Conservation (phyloP, 1,140 invertebrate genomes). For the Zelostemma sp. region DNA sequence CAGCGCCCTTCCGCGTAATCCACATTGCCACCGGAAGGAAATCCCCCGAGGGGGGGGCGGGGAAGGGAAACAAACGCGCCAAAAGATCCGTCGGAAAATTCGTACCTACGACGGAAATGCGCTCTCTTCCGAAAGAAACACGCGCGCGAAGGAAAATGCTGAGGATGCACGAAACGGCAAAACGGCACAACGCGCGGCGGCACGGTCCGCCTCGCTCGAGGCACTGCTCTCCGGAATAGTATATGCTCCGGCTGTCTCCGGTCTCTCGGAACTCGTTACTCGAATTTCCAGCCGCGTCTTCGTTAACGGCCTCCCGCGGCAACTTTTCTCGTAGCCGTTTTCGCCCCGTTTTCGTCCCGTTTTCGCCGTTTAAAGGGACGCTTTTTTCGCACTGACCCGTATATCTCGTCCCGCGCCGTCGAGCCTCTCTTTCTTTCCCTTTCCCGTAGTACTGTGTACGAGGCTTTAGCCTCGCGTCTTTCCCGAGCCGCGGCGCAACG, state of each 20-base stretch:
- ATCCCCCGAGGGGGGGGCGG: conserved; percentile 5
- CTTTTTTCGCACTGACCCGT: conserved; percentile 7
- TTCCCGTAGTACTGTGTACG: conserved; percentile 7
- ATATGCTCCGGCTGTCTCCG: no score
- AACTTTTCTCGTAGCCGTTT: neutral
- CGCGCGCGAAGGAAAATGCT: neutral
- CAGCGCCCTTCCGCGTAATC: neutral
- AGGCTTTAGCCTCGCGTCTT: conserved; percentile 33
- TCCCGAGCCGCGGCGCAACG: conserved; percentile 11
- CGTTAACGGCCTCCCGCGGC: no score
- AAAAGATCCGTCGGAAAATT: no score
- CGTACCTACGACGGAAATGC: no score
- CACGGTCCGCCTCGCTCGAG: conserved; percentile 9
- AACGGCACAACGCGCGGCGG: neutral
- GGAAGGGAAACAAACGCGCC: no score
- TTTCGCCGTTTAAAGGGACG: conserved; percentile 9
- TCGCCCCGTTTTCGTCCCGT: neutral
- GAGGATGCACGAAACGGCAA: conserved; percentile 1
- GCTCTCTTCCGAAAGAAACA: neutral
- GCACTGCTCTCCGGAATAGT: conserved; percentile 9
- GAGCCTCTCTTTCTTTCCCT: conserved; percentile 3
- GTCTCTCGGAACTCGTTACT: conserved; percentile 14
- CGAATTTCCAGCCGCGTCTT: conserved; percentile 1
- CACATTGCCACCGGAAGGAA: neutral
- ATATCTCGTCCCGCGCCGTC: neutral